Base-by-base conservation (phyloP, 2,888 invertebrate genomes). In the Acanthosepion esculentum region DNA sequence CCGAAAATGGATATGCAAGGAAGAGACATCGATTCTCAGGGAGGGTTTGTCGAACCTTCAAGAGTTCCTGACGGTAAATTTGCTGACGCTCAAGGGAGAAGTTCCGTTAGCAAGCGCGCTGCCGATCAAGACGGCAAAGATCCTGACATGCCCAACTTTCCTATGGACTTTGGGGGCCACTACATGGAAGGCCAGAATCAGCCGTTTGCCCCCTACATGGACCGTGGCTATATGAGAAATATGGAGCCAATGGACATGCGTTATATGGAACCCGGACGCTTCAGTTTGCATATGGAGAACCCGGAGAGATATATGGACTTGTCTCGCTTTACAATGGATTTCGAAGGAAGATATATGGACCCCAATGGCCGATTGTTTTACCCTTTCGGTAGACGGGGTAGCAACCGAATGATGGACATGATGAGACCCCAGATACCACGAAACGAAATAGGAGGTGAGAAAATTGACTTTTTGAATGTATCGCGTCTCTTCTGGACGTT, bases 291-390 rank as follows among this genome's bases (percentile, higher is more conserved):
- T 18, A 93, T 93, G 29, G 33, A 53, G 18, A n/a, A 93, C n/a
- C 50, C 50, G 6, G 93, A 93, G 33, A 93, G 53, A 33, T 53
- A 48, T 29, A 18, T 93, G 53, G 93, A 93, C 20, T 23, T 93
- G 53, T 93, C 93, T 50, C 93, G 93, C 15, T 48, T 53, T 23
- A 93, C 93, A 8, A 93, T 93, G 93, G 93, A 93, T 93, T 93
- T 93, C 93, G 93, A 93, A 93, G 93, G 93, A 29, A 50, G 53
- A 48, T 93, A 93, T 10, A 15, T 93, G 93, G 93, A 93, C 50
- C 48, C 48, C 18, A 93, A 29, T 12, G 93, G 93, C 4, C 48
- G 26, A 93, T 93, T 93, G 53, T n/a, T 93, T 29, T 50, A 93
- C 18, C 93, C 93, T 26, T 93, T 93, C 18, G 50, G 53, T 29